Conservation (phyloP, 2,113 vertebrate species). For the Stigmatopora nigra region DNA sequence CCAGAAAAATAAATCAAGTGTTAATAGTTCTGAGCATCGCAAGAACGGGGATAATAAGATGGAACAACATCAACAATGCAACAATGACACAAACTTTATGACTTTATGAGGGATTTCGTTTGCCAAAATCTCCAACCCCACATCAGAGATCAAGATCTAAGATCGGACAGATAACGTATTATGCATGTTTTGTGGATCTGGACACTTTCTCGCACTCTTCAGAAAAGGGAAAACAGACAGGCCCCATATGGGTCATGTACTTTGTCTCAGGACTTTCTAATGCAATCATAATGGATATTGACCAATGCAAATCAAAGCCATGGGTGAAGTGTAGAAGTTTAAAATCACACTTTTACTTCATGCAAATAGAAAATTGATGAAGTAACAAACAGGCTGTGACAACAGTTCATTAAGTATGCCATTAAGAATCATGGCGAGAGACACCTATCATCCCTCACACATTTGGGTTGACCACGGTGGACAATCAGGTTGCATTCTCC, state of each 20-base stretch:
- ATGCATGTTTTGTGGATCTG: not conserved
- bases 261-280: constrained; percentile 15
- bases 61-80: not conserved
- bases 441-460: not conserved
- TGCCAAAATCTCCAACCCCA: not conserved
- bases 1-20: constrained; percentile 11
- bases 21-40: not conserved
- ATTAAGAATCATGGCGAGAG: too few species aligned
- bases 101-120: not conserved
- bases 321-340: not conserved
- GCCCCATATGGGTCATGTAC: constrained; percentile 35
- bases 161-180: not conserved
- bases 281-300: constrained; percentile 4
- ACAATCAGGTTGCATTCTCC: too few species aligned
- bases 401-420: too few species aligned
- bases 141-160: not conserved
- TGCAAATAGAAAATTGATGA: not conserved
- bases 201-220: constrained; percentile 8
- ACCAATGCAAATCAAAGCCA: not conserved
- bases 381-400: not conserved
- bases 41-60: not conserved
- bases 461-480: too few species aligned
- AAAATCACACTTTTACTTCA: not conserved
- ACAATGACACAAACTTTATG: constrained; percentile 7
- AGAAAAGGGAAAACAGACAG: constrained; percentile 21